Conservation (phyloP, 2,888 invertebrate genomes). For the Sinelater perroti region DNA sequence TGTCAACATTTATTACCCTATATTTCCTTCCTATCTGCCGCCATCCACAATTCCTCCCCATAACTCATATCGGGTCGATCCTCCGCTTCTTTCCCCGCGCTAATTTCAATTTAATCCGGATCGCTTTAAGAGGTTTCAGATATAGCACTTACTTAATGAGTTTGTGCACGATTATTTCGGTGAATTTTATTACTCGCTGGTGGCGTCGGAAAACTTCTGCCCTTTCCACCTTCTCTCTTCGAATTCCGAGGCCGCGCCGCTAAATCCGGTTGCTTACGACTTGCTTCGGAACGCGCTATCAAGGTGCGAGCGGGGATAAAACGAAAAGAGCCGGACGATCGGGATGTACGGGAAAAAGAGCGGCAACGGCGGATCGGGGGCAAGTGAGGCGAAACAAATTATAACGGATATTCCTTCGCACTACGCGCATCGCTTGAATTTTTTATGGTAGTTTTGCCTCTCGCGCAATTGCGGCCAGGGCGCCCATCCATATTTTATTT, state of each 20-base stretch:
- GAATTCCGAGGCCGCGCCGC: no score
- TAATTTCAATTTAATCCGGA: constrained; percentile 35
- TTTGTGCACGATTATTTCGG: constrained; percentile 28
- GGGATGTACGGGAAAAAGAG: neutral
- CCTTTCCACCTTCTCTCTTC: neutral
- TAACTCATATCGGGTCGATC: constrained; percentile 32
- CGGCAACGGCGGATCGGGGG: constrained; percentile 9
- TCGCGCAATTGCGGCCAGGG: constrained; percentile 29
- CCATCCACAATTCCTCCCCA: constrained; percentile 25
- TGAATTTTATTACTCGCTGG: constrained; percentile 31
- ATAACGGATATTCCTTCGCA: constrained; percentile 17
- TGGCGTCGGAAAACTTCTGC: constrained; percentile 27
- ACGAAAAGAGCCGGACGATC: constrained; percentile 5
- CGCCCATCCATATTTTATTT: constrained; percentile 46
- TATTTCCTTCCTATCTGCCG: constrained; percentile 40
- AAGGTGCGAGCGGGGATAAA: constrained; percentile 15
- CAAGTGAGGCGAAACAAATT: constrained; percentile 15
- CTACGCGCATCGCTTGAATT: constrained; percentile 23
- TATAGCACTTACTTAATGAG: constrained; percentile 34
- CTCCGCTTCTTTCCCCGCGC: constrained; percentile 14
- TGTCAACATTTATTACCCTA: constrained; percentile 44
- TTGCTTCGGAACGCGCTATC: constrained; percentile 1
- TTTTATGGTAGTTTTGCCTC: constrained; percentile 28
- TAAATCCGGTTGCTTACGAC: no score
- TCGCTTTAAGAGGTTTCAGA: constrained; percentile 32